Conservation (phyloP, 2,888 invertebrate species). For the Antheraea yamamai region DNA sequence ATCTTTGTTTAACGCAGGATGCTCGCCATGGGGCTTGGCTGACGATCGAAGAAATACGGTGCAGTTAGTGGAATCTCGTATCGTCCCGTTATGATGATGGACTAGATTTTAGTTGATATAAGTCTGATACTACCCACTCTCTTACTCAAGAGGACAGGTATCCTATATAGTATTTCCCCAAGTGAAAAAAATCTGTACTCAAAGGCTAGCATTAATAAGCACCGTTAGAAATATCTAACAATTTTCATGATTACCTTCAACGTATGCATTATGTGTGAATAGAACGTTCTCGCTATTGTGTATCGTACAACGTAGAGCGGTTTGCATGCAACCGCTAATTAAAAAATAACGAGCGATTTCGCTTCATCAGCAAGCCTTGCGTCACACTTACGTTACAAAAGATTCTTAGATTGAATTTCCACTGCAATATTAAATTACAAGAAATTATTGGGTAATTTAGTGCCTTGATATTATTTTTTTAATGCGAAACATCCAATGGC, state of each 20-base stretch:
- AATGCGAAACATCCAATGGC: background rate
- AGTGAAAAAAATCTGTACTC: background rate
- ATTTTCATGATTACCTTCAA: background rate
- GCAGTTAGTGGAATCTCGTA: too few species aligned
- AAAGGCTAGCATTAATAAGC: background rate
- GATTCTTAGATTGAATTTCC: constrained; percentile 4
- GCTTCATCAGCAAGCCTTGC: constrained; percentile 4
- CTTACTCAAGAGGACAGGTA: too few species aligned
- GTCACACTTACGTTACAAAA: constrained; percentile 2
- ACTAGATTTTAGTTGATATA: too few species aligned
- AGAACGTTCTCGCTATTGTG: constrained; percentile 7
- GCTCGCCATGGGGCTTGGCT: too few species aligned
- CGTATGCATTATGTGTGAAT: background rate
- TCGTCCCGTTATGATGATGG: too few species aligned
- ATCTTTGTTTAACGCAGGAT: too few species aligned
- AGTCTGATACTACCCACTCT: too few species aligned
- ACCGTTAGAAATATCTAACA: background rate
- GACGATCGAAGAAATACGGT: too few species aligned
- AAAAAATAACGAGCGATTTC: constrained; percentile 15
- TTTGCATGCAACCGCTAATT: constrained; percentile 13
- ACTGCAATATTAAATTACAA: background rate
- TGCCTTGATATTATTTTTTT: background rate
- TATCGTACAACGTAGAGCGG: background rate
- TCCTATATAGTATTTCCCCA: too few species aligned
- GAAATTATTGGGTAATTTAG: background rate